A percentile compares a stretch with the other conserved stretches of the same genome.
phyloP scores from a whole-genome alignment of 2,888 invertebrate genomes.

The Unio delphinus region DNA sequence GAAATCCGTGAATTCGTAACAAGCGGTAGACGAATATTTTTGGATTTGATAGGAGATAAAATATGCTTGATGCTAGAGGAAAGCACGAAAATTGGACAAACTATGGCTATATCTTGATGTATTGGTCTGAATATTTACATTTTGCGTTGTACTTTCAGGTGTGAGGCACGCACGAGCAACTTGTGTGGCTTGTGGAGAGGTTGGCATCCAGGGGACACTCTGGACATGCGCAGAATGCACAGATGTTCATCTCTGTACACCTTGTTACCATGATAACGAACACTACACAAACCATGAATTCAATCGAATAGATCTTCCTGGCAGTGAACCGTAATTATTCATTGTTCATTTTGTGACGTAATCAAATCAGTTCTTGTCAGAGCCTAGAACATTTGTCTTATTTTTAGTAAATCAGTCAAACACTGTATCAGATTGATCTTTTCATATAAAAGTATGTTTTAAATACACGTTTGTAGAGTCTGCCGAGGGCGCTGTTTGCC shows the following conservation, averaged over 20 bases:
- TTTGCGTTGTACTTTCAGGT: conserved; percentile 5
- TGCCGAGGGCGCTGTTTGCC: too few species aligned
- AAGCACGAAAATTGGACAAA: neutral
- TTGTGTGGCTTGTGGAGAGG: conserved; percentile 21
- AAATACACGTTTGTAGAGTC: too few species aligned
- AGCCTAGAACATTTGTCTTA: too few species aligned
- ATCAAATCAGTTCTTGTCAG: too few species aligned
- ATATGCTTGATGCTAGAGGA: too few species aligned
- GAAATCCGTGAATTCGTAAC: too few species aligned
- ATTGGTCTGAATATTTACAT: neutral
- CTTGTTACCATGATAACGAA: conserved; percentile 40
- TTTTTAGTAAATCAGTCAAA: too few species aligned
- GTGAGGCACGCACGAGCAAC: conserved; percentile 6
- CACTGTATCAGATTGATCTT: too few species aligned
- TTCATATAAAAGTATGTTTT: too few species aligned
- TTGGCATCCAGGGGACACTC: conserved; percentile 27
- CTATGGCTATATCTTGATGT: neutral
- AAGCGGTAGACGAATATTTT: too few species aligned
- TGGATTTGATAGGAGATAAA: too few species aligned
- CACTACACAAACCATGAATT: conserved; percentile 29
- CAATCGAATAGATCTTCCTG: conserved; percentile 15
- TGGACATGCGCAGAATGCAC: conserved; percentile 31
- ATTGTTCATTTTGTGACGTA: too few species aligned
- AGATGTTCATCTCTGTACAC: conserved; percentile 24
- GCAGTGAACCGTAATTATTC: conserved; percentile 7